Conservation (phyloP, 2,113 vertebrate genomes). For the Elanoides forficatus region DNA sequence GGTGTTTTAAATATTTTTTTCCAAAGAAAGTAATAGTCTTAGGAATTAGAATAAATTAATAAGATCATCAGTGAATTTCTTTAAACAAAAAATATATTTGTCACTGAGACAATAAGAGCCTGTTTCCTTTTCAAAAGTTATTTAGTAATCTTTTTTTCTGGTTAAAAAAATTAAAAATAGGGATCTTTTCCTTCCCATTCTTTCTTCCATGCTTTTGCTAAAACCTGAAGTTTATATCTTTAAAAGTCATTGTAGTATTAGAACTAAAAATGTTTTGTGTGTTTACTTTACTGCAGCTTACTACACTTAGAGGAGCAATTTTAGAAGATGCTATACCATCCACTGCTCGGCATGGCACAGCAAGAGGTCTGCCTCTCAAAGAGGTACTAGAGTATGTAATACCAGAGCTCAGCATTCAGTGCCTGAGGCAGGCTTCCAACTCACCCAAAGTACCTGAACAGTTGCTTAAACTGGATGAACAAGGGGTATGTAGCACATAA, state of each 20-base stretch:
- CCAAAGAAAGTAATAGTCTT: not conserved
- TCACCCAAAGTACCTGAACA: constrained; percentile 92
- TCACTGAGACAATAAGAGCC: not conserved
- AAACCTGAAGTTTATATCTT: not conserved
- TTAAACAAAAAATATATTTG: not conserved
- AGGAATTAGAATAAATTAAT: not conserved
- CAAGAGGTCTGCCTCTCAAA: constrained; percentile 92
- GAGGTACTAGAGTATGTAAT: constrained; percentile 95
- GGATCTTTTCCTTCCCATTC: not conserved
- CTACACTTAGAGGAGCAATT: constrained; percentile 93
- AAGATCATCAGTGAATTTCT: not conserved
- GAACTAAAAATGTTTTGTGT: not conserved
- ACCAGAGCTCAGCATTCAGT: constrained; percentile 91
- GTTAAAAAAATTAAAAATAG: not conserved
- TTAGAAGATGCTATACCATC: constrained; percentile 94
- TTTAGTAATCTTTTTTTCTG: not conserved
- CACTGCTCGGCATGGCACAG: constrained; percentile 89
- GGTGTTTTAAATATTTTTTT: not conserved
- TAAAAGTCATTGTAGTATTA: not conserved
- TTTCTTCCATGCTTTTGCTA: not conserved
- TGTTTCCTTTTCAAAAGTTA: not conserved
- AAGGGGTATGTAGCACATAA: constrained; percentile 82
- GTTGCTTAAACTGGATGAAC: constrained; percentile 94
- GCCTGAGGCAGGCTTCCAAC: constrained; percentile 87
- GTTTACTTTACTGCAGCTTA: constrained; percentile 75